Evolutionary conservation across 1,140 invertebrate species (phyloP).

Genomic region (Drosophila tristis): DNA sequence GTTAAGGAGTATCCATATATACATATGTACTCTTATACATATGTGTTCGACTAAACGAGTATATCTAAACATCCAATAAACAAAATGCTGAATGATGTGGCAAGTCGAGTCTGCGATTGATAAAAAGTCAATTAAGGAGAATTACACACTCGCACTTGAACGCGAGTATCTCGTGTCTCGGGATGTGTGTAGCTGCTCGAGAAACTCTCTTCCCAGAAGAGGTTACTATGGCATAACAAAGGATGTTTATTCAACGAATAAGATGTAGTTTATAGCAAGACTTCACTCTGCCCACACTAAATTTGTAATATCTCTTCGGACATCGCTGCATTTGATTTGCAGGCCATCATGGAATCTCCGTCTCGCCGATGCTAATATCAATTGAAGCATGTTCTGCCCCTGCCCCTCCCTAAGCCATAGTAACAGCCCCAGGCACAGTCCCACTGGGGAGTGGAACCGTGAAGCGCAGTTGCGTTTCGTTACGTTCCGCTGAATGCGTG

Average conservation of each 20-base stretch:
- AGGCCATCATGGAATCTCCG: slow-evolving; percentile 42
- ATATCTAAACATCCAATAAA: slow-evolving; percentile 25
- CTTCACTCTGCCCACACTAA: neutral
- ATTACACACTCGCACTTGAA: slow-evolving; percentile 41
- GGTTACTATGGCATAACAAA: neutral
- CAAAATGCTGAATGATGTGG: slow-evolving; percentile 36
- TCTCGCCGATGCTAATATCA: slow-evolving; percentile 38
- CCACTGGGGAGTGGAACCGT: slow-evolving; percentile 60
- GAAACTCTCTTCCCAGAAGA: slow-evolving; percentile 8
- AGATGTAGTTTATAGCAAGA: neutral
- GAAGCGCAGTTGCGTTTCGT: slow-evolving; percentile 81
- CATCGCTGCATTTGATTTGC: slow-evolving; percentile 55
- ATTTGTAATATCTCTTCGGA: neutral
- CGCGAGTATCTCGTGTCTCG: neutral
- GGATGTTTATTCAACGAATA: slow-evolving; percentile 7
- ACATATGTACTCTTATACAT: slow-evolving; percentile 2
- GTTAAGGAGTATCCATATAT: slow-evolving; percentile 8
- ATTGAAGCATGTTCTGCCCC: slow-evolving; percentile 41
- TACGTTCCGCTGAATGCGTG: slow-evolving; percentile 75
- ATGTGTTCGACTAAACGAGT: neutral
- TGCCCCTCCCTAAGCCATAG: slow-evolving; percentile 16
- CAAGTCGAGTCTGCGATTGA: slow-evolving; percentile 75
- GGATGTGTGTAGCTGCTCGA: neutral
- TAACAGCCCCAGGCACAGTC: neutral
- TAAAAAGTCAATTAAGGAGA: slow-evolving; percentile 73